These are phyloP conservation scores for Dorcus hopei DNA, from an alignment of 2,888 invertebrate genomes.

Conservation along the genomic window DNA sequence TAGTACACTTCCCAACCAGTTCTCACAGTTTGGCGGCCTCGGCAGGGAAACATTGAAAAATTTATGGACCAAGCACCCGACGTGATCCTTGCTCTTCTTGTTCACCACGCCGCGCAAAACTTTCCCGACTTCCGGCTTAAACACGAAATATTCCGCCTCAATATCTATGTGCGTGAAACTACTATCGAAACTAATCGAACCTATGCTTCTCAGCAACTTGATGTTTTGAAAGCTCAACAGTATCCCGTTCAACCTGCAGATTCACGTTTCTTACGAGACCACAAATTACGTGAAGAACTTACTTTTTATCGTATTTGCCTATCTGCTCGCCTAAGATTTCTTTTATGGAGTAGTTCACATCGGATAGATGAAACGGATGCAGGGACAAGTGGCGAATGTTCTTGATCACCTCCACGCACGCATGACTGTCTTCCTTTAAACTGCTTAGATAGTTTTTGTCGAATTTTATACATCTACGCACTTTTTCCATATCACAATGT, in stretches of 20 bases:
- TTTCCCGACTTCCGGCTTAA: slow-evolving; percentile 61
- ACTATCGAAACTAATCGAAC: slow-evolving; percentile 60
- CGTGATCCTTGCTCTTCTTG: slow-evolving; percentile 63
- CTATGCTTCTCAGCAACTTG: slow-evolving; percentile 56
- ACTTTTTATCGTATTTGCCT: slow-evolving; percentile 62
- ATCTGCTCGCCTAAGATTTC: slow-evolving; percentile 59
- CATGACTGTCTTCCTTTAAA: slow-evolving; percentile 56
- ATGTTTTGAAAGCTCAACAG: slow-evolving; percentile 66
- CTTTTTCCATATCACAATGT: slow-evolving; percentile 7
- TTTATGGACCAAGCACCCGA: slow-evolving; percentile 67
- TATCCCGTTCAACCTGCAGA: slow-evolving; percentile 64
- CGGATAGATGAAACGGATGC: slow-evolving; percentile 62
- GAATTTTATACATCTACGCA: slow-evolving; percentile 42
- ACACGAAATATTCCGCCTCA: slow-evolving; percentile 67
- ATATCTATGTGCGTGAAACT: slow-evolving; percentile 65
- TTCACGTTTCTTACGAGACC: not conserved
- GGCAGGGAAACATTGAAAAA: slow-evolving; percentile 70
- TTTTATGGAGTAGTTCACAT: slow-evolving; percentile 58
- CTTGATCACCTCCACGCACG: slow-evolving; percentile 56
- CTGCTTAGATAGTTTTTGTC: slow-evolving; percentile 55
- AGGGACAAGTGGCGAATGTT: slow-evolving; percentile 58
- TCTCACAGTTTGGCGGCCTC: slow-evolving; percentile 49
- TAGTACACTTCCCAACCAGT: slow-evolving; percentile 59
- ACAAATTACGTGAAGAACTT: slow-evolving; percentile 37
- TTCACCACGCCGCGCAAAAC: slow-evolving; percentile 63